phyloP scores from a whole-genome alignment of 1,140 invertebrate species.

The Metaphire vulgaris region DNA sequence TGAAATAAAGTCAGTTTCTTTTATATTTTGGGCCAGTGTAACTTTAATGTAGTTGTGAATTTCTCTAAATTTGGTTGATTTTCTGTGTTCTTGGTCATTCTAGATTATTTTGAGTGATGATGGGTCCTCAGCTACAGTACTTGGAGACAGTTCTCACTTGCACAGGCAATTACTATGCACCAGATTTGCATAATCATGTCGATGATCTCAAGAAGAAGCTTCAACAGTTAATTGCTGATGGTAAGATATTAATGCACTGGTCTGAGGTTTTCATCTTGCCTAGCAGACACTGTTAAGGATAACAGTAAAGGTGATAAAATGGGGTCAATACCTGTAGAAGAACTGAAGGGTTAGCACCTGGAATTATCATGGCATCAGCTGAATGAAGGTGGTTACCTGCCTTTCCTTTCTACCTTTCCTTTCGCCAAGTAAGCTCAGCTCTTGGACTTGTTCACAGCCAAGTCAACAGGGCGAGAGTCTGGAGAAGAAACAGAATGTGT shows the following conservation, averaged over 20 bases:
- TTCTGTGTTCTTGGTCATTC: background rate
- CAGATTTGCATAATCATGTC: constrained; percentile 63
- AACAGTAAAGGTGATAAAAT: background rate
- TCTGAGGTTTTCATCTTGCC: constrained; percentile 20
- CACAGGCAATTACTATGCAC: constrained; percentile 70
- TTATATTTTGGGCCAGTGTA: too few species aligned
- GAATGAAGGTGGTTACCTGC: too few species aligned
- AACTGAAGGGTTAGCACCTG: constrained; percentile 19
- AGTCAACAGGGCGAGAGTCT: too few species aligned
- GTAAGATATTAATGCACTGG: constrained; percentile 46
- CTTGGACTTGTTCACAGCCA: too few species aligned
- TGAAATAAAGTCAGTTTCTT: too few species aligned
- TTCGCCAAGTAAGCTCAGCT: too few species aligned
- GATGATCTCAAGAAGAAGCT: constrained; percentile 63
- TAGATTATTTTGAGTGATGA: constrained; percentile 50
- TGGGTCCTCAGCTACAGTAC: constrained; percentile 71
- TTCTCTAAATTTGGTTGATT: too few species aligned
- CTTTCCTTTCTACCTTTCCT: too few species aligned
- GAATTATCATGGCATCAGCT: too few species aligned
- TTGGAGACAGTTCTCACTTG: constrained; percentile 71
- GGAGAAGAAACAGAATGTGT: too few species aligned
- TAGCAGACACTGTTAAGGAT: too few species aligned
- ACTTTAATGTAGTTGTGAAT: too few species aligned
- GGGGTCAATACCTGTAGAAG: background rate
- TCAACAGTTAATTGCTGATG: constrained; percentile 63